Conservation (phyloP, 2,888 invertebrate genomes). For the Gerosis bhagava region DNA sequence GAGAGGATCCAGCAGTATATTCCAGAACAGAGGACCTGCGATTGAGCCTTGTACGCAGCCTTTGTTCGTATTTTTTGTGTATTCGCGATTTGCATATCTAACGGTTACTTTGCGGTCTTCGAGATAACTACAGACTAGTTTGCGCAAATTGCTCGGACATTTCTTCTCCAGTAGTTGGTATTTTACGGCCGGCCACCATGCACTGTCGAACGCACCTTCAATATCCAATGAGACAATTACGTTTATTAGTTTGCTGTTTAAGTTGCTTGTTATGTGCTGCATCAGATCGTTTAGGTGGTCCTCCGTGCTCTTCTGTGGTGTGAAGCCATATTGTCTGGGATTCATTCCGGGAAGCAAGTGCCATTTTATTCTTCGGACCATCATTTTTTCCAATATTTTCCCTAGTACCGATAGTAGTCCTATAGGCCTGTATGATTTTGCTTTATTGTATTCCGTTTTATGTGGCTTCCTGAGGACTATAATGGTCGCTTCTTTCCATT, state of each 20-base stretch:
- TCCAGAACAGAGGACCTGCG: background rate
- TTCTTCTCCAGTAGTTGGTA: background rate
- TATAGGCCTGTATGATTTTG: background rate
- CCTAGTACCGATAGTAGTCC: background rate
- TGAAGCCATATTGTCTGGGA: background rate
- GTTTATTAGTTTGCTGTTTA: background rate
- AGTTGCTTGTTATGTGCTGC: background rate
- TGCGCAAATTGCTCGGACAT: background rate
- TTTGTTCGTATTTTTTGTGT: background rate
- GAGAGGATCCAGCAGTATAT: background rate
- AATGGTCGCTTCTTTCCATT: background rate
- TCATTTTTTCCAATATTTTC: background rate
- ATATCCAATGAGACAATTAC: no score
- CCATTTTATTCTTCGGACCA: background rate
- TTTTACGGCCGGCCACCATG: background rate
- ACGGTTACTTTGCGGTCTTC: background rate
- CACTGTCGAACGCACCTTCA: no score
- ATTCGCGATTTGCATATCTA: background rate
- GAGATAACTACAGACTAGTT: background rate
- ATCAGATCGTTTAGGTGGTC: no score
- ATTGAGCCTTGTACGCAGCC: slow-evolving; percentile 1
- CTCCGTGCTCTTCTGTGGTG: no score
- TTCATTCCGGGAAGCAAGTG: background rate
- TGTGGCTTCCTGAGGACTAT: background rate
- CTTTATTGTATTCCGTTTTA: background rate